These are phyloP conservation scores for Pachycephala philippinensis DNA, from an alignment of 2,113 vertebrate species.

Conservation along the genomic window DNA sequence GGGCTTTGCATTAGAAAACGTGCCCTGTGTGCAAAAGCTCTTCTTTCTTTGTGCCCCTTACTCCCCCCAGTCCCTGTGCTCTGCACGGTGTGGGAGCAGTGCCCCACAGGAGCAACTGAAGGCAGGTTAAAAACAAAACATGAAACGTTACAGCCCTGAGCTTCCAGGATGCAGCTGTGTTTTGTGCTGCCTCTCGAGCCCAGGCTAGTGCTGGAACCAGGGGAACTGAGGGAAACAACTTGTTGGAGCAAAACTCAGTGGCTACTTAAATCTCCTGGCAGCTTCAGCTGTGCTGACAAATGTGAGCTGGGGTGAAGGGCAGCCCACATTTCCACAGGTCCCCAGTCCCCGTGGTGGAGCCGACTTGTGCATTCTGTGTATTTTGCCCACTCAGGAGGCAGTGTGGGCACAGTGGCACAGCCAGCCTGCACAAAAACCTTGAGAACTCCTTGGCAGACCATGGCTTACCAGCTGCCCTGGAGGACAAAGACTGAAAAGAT, in stretches of 20 bases:
- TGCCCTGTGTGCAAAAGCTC: not conserved
- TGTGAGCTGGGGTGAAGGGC: not conserved
- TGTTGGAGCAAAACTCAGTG: not conserved
- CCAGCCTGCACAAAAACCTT: not conserved
- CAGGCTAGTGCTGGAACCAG: fast-evolving
- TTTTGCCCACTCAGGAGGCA: not conserved
- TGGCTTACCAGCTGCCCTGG: not conserved
- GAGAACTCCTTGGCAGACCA: not conserved
- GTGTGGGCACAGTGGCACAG: not conserved
- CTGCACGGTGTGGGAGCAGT: not conserved
- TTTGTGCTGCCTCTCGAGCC: not conserved
- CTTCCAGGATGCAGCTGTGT: not conserved
- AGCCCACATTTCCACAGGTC: not conserved
- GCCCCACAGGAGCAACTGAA: not conserved
- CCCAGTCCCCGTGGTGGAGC: fast-evolving
- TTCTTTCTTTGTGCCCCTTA: not conserved
- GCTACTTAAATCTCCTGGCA: not conserved
- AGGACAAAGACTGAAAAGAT: not conserved
- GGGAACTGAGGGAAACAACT: not conserved
- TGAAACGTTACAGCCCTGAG: not conserved
- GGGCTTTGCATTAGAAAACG: not conserved
- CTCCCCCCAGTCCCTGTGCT: fast-evolving
- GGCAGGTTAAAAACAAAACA: not conserved
- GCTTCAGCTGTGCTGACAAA: not conserved
- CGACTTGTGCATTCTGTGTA: fast-evolving